Evolutionary conservation across 2,113 vertebrate species (phyloP).

Genomic region (Corvus moneduloides): DNA sequence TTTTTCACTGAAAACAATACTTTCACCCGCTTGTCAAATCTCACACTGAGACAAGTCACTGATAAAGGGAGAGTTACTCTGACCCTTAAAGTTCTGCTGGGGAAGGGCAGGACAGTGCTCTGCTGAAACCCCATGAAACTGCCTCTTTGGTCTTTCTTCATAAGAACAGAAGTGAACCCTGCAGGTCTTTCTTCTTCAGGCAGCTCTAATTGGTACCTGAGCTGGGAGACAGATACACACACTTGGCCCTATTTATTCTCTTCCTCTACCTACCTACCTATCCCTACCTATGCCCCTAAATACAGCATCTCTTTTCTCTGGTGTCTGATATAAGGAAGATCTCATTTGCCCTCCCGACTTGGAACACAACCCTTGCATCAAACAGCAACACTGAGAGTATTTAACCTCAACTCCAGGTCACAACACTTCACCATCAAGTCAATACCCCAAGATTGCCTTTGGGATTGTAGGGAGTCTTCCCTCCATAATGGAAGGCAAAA

Average conservation of each 20-base stretch:
- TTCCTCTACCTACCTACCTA: neutral
- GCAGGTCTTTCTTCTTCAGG: neutral
- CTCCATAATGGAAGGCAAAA: neutral
- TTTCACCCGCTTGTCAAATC: neutral
- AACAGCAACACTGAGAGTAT: neutral
- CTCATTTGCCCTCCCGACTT: neutral
- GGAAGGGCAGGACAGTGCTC: neutral
- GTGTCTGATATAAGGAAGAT: neutral
- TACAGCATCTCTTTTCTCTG: neutral
- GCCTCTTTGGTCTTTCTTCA: neutral
- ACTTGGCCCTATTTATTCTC: neutral
- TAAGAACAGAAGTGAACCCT: neutral
- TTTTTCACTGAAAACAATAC: neutral
- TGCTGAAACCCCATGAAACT: neutral
- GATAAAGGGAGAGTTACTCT: neutral
- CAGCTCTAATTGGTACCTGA: neutral
- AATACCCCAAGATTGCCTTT: neutral
- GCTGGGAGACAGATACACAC: neutral
- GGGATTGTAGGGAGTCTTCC: neutral
- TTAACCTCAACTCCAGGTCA: neutral
- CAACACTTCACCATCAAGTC: neutral
- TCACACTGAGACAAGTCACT: neutral
- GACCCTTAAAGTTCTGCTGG: neutral
- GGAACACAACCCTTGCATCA: neutral
- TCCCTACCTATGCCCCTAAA: neutral